Conservation (phyloP, 2,888 invertebrate genomes). For the Uropetala carovei region DNA sequence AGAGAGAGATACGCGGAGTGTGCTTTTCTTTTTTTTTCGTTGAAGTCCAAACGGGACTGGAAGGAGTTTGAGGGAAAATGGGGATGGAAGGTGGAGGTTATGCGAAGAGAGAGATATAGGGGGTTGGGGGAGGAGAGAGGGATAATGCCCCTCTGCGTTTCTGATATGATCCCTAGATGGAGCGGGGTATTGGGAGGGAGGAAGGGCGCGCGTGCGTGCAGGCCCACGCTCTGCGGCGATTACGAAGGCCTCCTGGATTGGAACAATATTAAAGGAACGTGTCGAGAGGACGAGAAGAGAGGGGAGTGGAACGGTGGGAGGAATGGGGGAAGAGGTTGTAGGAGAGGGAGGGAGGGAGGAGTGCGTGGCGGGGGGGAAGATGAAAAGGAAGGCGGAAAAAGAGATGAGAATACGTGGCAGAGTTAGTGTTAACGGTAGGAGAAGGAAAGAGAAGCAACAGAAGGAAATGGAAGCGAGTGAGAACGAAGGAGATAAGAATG, state of each 20-base stretch:
- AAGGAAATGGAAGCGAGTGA: not conserved
- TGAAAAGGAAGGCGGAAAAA: not conserved
- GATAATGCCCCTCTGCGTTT: constrained; percentile 52
- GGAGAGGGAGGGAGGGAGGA: not conserved
- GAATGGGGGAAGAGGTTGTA: not conserved
- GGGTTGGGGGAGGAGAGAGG: not conserved
- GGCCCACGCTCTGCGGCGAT: constrained; percentile 43
- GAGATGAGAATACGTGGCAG: too few relatives aligned
- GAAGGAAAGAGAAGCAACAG: not conserved
- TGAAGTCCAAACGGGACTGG: not conserved
- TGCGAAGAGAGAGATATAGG: not conserved
- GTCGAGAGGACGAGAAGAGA: not conserved
- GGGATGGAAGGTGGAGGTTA: not conserved
- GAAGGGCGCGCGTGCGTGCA: constrained; percentile 32
- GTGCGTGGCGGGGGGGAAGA: not conserved
- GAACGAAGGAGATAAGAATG: too few relatives aligned
- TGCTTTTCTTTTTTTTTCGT: too few relatives aligned
- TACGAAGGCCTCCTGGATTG: constrained; percentile 30
- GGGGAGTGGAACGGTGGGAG: not conserved
- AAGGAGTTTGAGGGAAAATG: not conserved
- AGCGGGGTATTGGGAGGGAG: too few relatives aligned
- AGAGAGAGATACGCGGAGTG: not conserved
- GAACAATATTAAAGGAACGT: constrained; percentile 48
- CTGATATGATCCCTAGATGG: constrained; percentile 59
- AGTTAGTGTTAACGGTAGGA: not conserved